phyloP scores from a whole-genome alignment of 1,140 invertebrate species.

The Drosophila melanica region DNA sequence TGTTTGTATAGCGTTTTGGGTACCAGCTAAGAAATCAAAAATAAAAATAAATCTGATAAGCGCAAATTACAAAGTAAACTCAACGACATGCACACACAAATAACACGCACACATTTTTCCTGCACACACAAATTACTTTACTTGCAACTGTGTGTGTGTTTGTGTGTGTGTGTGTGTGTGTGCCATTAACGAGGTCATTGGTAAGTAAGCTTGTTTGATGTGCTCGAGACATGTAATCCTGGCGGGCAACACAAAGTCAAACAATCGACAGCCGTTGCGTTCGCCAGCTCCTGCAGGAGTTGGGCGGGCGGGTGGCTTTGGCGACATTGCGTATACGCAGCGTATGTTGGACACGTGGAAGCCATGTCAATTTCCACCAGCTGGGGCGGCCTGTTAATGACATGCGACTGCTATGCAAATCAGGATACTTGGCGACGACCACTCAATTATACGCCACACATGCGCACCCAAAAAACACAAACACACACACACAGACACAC shows the following conservation, averaged over 20 bases:
- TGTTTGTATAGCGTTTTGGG: slow-evolving; percentile 21
- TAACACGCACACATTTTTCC: slow-evolving; percentile 37
- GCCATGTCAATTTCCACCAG: slow-evolving; percentile 41
- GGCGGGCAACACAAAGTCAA: slow-evolving; percentile 45
- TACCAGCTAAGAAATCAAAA: slow-evolving; percentile 73
- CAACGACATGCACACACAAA: slow-evolving; percentile 46
- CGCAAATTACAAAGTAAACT: slow-evolving; percentile 78
- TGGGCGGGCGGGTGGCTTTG: slow-evolving; percentile 3
- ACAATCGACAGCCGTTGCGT: slow-evolving; percentile 45
- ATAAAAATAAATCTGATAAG: slow-evolving; percentile 81
- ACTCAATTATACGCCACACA: slow-evolving; percentile 75
- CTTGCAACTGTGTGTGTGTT: slow-evolving; percentile 14
- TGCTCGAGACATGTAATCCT: slow-evolving; percentile 81
- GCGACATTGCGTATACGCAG: slow-evolving; percentile 55
- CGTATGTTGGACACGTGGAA: slow-evolving; percentile 48
- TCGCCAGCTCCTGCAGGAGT: slow-evolving; percentile 12
- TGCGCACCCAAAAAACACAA: slow-evolving; percentile 30
- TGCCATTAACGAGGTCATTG: slow-evolving; percentile 80
- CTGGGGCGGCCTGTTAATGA: slow-evolving; percentile 30
- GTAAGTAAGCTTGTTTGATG: slow-evolving; percentile 82
- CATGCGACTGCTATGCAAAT: slow-evolving; percentile 52
- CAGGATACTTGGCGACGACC: slow-evolving; percentile 61
- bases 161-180: slow-evolving; percentile 23
- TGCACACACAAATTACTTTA: slow-evolving; percentile 3
- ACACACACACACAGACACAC: neutral